Percentiles rank a stretch among this genome's conserved stretches.
Conservation (phyloP, 1,140 invertebrate genomes). For the Papilio polyxenes region DNA sequence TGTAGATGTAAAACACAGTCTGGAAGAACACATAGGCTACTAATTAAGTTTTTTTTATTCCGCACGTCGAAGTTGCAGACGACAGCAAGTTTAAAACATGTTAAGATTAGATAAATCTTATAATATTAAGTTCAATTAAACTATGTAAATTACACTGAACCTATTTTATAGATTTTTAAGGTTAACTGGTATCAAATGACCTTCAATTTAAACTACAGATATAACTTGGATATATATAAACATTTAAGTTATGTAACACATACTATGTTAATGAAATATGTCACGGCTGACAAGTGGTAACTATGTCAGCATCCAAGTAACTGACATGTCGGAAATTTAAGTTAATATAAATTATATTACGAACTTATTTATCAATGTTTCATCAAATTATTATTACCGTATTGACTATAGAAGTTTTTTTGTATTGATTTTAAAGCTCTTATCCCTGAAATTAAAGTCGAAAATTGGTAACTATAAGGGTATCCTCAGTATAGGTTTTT, state of each 20-base stretch:
- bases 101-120: too few species aligned
- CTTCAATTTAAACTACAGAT: constrained; percentile 19
- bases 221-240: background rate
- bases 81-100: too few species aligned
- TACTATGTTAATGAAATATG: constrained; percentile 23
- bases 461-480: background rate
- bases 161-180: constrained; percentile 13
- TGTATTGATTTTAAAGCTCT: background rate
- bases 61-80: too few species aligned
- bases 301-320: background rate
- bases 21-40: too few species aligned
- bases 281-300: constrained; percentile 25
- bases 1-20: too few species aligned
- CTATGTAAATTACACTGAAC: background rate
- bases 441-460: background rate
- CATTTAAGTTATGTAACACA: constrained; percentile 26
- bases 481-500: background rate
- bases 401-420: background rate
- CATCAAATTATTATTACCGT: background rate
- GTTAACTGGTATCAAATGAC: constrained; percentile 19
- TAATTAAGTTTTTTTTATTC: too few species aligned
- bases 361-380: background rate
- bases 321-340: background rate
- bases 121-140: too few species aligned
- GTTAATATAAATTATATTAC: background rate